A percentile compares a stretch with the other conserved stretches of the same genome.
Conservation (phyloP, 2,113 vertebrate species). For the Tupaia chinensis region DNA sequence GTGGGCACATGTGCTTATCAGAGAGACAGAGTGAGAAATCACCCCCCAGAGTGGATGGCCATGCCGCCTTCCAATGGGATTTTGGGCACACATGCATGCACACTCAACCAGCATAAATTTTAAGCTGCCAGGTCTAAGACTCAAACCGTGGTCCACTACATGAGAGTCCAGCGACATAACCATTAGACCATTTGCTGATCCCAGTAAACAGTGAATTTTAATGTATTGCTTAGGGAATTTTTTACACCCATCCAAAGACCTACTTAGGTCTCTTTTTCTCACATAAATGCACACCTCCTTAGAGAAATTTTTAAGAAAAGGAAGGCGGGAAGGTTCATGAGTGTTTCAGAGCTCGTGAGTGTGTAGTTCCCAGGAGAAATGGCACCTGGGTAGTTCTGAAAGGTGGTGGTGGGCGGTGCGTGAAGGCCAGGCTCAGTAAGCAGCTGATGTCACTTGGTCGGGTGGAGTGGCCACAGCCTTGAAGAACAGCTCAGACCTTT, state of each 20-base stretch:
- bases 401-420: no score
- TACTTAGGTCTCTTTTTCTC: conserved; percentile 42
- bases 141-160: no score
- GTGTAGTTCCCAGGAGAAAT: conserved; percentile 49
- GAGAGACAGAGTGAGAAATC: no score
- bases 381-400: neutral
- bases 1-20: no score
- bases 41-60: no score
- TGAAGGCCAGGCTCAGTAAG: neutral
- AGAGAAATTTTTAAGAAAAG: conserved; percentile 52
- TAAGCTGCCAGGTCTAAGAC: no score
- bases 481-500: conserved; percentile 64
- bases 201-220: neutral
- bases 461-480: conserved; percentile 33
- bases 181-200: no score
- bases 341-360: neutral
- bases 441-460: neutral
- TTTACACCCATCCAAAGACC: conserved; percentile 10
- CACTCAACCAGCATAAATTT: no score
- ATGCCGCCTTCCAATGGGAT: no score
- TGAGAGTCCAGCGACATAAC: no score
- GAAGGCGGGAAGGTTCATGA: neutral
- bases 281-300: neutral
- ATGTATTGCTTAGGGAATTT: neutral
- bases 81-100: no score